These are phyloP conservation scores for Drosophila albomicans DNA, from an alignment of 1,140 invertebrate species.

Conservation along the genomic window DNA sequence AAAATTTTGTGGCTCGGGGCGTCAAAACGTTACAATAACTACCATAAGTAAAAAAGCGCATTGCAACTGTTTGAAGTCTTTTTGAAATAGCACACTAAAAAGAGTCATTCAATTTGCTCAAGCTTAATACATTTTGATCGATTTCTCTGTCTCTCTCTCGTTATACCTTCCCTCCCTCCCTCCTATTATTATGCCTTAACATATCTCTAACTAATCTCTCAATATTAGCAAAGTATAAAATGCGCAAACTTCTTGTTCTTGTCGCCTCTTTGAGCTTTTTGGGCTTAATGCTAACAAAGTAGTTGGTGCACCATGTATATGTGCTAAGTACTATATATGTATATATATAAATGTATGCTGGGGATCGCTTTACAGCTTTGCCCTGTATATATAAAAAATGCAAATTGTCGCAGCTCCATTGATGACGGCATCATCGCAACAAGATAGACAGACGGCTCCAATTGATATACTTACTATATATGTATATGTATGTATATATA, in stretches of 20 bases:
- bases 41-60: slow-evolving; percentile 56
- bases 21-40: slow-evolving; percentile 56
- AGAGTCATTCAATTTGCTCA: slow-evolving; percentile 46
- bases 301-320: slow-evolving; percentile 33
- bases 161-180: neutral
- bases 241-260: neutral
- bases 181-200: neutral
- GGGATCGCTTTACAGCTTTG: slow-evolving; percentile 26
- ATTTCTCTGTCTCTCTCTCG: neutral
- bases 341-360: slow-evolving; percentile 41
- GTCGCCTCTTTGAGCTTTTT: slow-evolving; percentile 17
- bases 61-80: slow-evolving; percentile 75
- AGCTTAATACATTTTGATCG: slow-evolving; percentile 26
- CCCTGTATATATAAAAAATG: slow-evolving; percentile 61
- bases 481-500: neutral
- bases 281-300: slow-evolving; percentile 48
- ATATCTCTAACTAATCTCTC: slow-evolving; percentile 12
- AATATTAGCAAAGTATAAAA: slow-evolving; percentile 43
- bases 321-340: slow-evolving; percentile 15
- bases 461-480: slow-evolving; percentile 47
- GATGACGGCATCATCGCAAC: slow-evolving; percentile 13
- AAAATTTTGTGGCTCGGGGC: slow-evolving; percentile 39
- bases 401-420: slow-evolving; percentile 46
- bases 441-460: slow-evolving; percentile 56
- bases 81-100: slow-evolving; percentile 74